These are phyloP conservation scores for Andrena haemorrhoa DNA, from an alignment of 2,888 invertebrate species.

Conservation along the genomic window DNA sequence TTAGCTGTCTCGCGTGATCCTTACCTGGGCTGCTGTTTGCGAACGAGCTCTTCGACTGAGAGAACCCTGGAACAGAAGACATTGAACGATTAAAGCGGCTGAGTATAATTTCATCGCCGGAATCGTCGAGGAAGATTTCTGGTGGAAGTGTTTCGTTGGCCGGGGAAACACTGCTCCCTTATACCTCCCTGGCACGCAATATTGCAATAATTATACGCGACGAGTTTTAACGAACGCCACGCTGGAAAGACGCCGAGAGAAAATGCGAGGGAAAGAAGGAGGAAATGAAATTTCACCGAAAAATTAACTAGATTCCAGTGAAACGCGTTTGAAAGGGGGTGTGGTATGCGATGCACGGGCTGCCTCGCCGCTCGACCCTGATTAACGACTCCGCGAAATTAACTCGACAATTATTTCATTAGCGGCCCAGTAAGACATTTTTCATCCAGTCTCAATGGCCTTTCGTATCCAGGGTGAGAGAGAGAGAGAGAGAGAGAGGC, in stretches of 20 bases:
- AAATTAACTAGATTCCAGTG: conserved; percentile 55
- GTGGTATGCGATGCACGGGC: conserved; percentile 13
- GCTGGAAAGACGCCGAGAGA: conserved; percentile 1
- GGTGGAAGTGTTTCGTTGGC: conserved; percentile 1
- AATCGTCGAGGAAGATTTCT: not conserved
- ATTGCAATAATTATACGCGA: conserved; percentile 33
- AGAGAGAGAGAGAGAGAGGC: not conserved
- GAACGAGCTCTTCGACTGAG: conserved; percentile 82
- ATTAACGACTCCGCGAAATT: conserved; percentile 60
- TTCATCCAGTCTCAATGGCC: conserved; percentile 56
- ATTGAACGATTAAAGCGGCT: not conserved
- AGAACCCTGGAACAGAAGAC: conserved; percentile 79
- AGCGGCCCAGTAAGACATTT: conserved; percentile 61
- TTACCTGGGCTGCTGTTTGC: conserved; percentile 82
- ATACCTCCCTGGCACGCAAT: not conserved
- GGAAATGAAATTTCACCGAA: conserved; percentile 48
- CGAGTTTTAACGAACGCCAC: conserved; percentile 31
- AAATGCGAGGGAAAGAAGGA: not conserved
- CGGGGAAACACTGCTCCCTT: not conserved
- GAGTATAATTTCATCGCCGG: not conserved
- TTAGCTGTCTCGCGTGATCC: conserved; percentile 14
- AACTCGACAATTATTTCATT: conserved; percentile 65
- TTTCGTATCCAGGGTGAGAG: conserved; percentile 38
- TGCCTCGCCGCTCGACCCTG: conserved; percentile 50
- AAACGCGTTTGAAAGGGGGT: conserved; percentile 33